Base-by-base conservation (phyloP, 2,797 vertebrate genomes). In the Bovichtus variegatus region DNA sequence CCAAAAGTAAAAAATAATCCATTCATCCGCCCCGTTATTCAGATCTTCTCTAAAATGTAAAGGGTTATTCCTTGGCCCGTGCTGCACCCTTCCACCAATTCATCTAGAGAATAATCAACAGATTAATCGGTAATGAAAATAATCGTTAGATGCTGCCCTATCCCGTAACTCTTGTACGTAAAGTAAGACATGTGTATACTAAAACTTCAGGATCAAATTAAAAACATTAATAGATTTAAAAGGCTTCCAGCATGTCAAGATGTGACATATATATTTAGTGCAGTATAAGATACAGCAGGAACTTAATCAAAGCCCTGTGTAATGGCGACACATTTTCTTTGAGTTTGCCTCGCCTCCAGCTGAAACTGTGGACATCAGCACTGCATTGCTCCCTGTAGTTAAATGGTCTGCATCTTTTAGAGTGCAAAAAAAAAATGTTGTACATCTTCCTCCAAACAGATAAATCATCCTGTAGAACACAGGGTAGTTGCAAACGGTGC, bases 301-400 rank as follows among this genome's bases (percentile, higher is more conserved):
- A 29, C 43, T 60, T 29, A 47, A 50, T 77, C 51, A 64, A 29
- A 74, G 23, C 29, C 36, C 3, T 27, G 12, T 31, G 44, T 43
- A 54, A 49, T 31, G 6, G 50, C 51, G 23, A 19, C 51, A 68
- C 4, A 64, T 83, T 67, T 61, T 31, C 29, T 57, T 31, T 6
- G 54, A 51, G 36, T 46, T 66, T 58, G 46, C 71, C 49, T 61
- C 18, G 23, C 46, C 16, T 66, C 51, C 2, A 41, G 59, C 59
- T 60, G 12, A 40, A 74, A 44, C 21, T 76, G 64, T 15, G 31
- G 71, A 75, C 58, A 31, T 18, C 73, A 66, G 65, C 57, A 51
- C 29, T 60, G 80, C 62, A 43, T 60, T 41, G 67, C 72, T 76
- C 63, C 50, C 64, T 0, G 13, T 40, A 16, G 51, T 21, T 3